These are phyloP conservation scores for Microctenopoma steveboyesi DNA, from an alignment of 2,797 vertebrate species.

Conservation along the genomic window DNA sequence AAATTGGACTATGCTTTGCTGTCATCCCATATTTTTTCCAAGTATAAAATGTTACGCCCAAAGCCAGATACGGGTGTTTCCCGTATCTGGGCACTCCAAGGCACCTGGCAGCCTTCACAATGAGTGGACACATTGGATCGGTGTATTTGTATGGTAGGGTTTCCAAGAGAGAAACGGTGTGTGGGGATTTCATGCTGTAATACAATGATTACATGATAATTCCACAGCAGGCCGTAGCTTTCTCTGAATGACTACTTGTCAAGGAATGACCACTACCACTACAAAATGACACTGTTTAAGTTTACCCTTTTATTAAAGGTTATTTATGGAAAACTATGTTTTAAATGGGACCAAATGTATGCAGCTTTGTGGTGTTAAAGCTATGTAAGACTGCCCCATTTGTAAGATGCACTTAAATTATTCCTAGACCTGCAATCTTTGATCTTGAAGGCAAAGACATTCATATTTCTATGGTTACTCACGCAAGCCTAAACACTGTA, in stretches of 20 bases:
- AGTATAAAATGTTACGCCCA: slow-evolving; percentile 33
- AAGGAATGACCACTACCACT: no score
- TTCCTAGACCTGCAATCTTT: slow-evolving; percentile 49
- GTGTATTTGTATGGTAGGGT: not conserved
- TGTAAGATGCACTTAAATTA: slow-evolving; percentile 32
- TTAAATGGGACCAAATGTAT: not conserved
- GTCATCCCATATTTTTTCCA: slow-evolving; percentile 28
- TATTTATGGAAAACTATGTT: not conserved
- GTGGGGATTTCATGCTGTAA: not conserved
- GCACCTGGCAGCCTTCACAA: slow-evolving; percentile 80
- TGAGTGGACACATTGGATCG: slow-evolving; percentile 68
- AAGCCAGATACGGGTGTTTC: slow-evolving; percentile 34
- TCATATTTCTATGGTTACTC: slow-evolving; percentile 12
- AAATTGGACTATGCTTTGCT: slow-evolving; percentile 3
- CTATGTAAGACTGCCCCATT: slow-evolving; percentile 11
- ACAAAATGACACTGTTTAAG: no score
- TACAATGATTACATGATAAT: slow-evolving; percentile 4
- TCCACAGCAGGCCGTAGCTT: not conserved
- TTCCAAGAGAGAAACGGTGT: not conserved
- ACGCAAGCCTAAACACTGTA: not conserved
- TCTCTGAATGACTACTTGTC: not conserved
- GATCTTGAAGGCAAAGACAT: slow-evolving; percentile 15
- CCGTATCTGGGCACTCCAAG: slow-evolving; percentile 16
- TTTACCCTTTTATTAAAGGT: no score
- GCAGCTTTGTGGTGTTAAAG: slow-evolving; percentile 15